phyloP scores from a whole-genome alignment of 30 jellyfish, hydroid and myxozoan species.

The Aurelia coerulea region DNA sequence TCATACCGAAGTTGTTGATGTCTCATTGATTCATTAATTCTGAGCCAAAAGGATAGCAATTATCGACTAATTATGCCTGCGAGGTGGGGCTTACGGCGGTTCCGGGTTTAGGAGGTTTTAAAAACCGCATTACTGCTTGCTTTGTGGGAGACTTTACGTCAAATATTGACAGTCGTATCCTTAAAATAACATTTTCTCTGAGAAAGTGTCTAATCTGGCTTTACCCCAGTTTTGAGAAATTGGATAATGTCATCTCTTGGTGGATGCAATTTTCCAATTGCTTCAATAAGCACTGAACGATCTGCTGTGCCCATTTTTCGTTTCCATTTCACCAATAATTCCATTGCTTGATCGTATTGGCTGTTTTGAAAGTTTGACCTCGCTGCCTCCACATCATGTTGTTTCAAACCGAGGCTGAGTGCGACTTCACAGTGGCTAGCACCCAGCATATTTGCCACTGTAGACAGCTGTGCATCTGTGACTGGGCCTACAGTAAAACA shows the following conservation, averaged over 20 bases:
- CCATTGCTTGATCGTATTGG: constrained; percentile 28
- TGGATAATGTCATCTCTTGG: neutral
- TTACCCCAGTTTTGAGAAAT: neutral
- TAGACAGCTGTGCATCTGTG: constrained; percentile 27
- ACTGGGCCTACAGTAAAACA: constrained; percentile 30
- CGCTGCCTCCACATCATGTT: constrained; percentile 10
- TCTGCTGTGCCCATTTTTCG: constrained; percentile 16
- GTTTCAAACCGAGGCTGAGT: constrained; percentile 7
- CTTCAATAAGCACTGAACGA: constrained; percentile 3
- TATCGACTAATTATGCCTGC: too few species aligned
- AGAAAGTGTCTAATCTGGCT: neutral
- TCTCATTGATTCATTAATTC: too few species aligned
- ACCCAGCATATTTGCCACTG: constrained; percentile 42
- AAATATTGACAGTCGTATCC: too few species aligned
- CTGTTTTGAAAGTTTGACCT: constrained; percentile 5
- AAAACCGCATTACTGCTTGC: too few species aligned
- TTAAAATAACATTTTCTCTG: too few species aligned
- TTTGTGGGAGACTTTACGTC: too few species aligned
- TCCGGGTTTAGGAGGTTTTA: too few species aligned
- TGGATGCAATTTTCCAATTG: neutral
- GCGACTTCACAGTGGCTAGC: constrained; percentile 43
- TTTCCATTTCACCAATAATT: constrained; percentile 39
- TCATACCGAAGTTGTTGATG: too few species aligned
- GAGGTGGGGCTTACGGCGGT: too few species aligned
- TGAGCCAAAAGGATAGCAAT: too few species aligned